These are phyloP conservation scores for Stomorhina lunata DNA, from an alignment of 2,888 invertebrate genomes.

Conservation along the genomic window DNA sequence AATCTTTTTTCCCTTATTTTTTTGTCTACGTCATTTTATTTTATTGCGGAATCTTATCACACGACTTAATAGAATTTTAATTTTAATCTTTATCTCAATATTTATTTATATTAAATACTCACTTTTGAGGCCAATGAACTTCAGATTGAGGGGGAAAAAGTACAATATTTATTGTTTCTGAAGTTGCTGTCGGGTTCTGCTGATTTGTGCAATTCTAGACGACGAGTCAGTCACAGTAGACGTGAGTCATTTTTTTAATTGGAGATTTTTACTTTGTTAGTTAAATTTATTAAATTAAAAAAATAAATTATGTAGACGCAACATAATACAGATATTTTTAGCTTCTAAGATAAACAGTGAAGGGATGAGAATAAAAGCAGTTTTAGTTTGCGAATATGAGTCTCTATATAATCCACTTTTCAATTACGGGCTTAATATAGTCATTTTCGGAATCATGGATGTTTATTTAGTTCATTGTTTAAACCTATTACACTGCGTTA, in stretches of 20 bases:
- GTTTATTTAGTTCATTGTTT: too few species aligned
- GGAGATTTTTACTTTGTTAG: too few species aligned
- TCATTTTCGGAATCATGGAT: too few species aligned
- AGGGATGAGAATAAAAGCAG: too few species aligned
- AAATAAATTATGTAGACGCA: too few species aligned
- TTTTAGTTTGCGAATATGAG: too few species aligned
- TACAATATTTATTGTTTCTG: neutral
- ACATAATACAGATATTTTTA: too few species aligned
- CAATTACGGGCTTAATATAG: too few species aligned
- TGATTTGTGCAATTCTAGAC: neutral
- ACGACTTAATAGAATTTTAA: constrained; percentile 3
- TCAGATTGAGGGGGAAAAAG: neutral
- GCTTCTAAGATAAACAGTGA: too few species aligned
- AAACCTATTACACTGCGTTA: too few species aligned
- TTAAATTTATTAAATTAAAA: too few species aligned
- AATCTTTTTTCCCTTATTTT: neutral
- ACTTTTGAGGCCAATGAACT: constrained; percentile 20
- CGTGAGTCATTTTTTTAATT: neutral
- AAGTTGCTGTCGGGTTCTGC: neutral
- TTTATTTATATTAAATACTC: constrained; percentile 24
- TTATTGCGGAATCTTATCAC: constrained; percentile 23
- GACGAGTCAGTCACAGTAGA: constrained; percentile 12
- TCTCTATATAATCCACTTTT: too few species aligned
- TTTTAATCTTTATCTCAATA: constrained; percentile 26
- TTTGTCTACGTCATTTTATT: neutral